Evolutionary conservation across 2,113 vertebrate genomes (phyloP), one percentile per base, ranked within the genome.

Genomic region (Phocoena phocoena): DNA sequence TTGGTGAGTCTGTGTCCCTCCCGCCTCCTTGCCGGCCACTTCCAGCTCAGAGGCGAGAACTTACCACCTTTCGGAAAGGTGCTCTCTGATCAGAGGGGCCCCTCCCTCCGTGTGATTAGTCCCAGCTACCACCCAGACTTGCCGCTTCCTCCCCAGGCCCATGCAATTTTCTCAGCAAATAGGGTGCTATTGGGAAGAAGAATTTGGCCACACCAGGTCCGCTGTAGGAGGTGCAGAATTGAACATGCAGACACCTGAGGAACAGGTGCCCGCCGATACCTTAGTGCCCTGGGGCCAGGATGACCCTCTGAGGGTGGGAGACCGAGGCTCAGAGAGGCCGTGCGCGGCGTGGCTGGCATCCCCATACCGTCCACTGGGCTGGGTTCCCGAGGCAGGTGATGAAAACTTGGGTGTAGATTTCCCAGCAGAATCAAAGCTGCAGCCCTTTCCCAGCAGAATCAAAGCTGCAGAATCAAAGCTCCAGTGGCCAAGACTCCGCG

Each of bases 331-430:
- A 28, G 53, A 38, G 90, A 44, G 36, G 20, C 0, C 0, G 17
- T 53, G 68, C 15, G 17, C 3, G 8, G 26, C 50, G 10, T 23
- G 67, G 53, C 38, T 0, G 44, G 33, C n/a, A 21, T 26, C 81
- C 85, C 4, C 7, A 2, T 1, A 1, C 20, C 26, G 0, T 4
- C 63, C 4, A 0, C 31, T 0, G 6, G n/a, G 63, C 1, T 9
- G 4, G 21, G 9, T 20, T 12, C 8, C 21, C 1, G 0, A 26
- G 67, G 65, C 28, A 2, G 31, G 21, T 6, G 50, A 13, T 14
- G 18, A 81, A n/a, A 67, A 28, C 25, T 12, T n/a, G 41, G 36
- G 44, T 8, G 10, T 1, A 28, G 38, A 36, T 21, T n/a, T 1
- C 5, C 33, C 13, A 3, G 44, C 15, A 23, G 94, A 50, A 21